Base-by-base conservation (phyloP, 2,888 invertebrate species). In the Nymphalis polychloros region DNA sequence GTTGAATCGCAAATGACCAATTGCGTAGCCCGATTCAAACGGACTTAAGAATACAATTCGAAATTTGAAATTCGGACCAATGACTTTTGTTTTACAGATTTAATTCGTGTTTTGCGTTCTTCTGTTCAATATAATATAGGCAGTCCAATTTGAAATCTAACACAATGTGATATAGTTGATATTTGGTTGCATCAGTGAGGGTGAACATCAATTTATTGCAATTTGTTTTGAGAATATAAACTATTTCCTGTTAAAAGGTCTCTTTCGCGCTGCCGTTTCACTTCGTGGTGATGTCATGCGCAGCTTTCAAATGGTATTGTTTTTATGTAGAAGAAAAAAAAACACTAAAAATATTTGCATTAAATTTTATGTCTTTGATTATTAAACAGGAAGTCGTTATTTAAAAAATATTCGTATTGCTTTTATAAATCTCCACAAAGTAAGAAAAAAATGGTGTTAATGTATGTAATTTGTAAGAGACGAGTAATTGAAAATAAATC, bases 1-100 rank as follows among this genome's bases (percentile, higher is more conserved):
- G 83, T 82, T 78, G 92, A 92, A 92, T 91, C 83, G 82, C 79
- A 89, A 91, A 89, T 87, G 84, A 84, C 90, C 91, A 90, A 89
- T 90, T 82, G 83, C 81, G 69, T 73, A 70, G 76, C 78, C 81
- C 81, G 81, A 82, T 84, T 80, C 84, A 81, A 88, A 90, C 75
- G 78, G 88, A 75, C 88, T 79, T 88, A 89, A 81, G 81, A 74
- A 77, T 78, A 77, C 79, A 73, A 76, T 76, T 79, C 79, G 81
- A 80, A 82, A 82, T 83, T 85, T 85, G 83, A 90, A 89, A 84
- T 83, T 87, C 81, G 81, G 86, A 87, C 88, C 82, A 86, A 83
- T 73, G 79, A 68, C 82, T 81, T 83, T 81, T 78, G 82, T 80
- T 81, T 84, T 88, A 88, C 82, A 82, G 87, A 81, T 80, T 72